Conservation (phyloP, 1,140 invertebrate genomes). For the Steinernema feltiae region DNA sequence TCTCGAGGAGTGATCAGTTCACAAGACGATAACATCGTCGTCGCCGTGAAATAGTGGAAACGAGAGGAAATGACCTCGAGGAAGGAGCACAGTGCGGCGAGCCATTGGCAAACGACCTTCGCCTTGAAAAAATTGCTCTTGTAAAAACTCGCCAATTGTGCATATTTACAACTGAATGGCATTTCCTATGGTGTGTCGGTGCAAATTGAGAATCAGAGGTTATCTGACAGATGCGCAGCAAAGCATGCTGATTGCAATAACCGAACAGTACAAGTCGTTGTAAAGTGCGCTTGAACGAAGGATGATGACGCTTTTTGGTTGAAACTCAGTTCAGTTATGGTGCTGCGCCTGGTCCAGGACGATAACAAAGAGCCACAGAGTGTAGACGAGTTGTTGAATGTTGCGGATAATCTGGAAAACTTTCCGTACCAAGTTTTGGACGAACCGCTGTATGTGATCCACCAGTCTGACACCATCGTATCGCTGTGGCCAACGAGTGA, state of each 20-base stretch:
- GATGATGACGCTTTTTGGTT: no score
- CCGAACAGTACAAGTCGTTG: no score
- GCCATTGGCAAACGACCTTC: background rate
- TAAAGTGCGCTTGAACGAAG: no score
- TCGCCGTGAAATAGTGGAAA: background rate
- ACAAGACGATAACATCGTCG: background rate
- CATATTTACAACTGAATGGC: conserved; percentile 7
- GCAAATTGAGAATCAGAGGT: background rate
- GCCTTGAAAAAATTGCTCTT: background rate
- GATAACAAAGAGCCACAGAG: conserved; percentile 69
- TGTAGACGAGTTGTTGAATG: conserved; percentile 84
- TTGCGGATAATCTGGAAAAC: conserved; percentile 95
- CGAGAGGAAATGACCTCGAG: background rate
- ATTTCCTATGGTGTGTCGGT: background rate
- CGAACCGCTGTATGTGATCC: conserved; percentile 94
- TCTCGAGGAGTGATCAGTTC: background rate
- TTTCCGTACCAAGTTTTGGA: conserved; percentile 95
- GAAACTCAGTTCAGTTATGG: no score
- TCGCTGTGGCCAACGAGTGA: conserved; percentile 64
- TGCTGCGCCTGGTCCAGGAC: conserved; percentile 94
- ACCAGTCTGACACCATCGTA: conserved; percentile 92
- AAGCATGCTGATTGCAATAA: no score
- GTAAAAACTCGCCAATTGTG: conserved; percentile 3
- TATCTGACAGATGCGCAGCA: background rate
- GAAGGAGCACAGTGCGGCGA: background rate